These are phyloP conservation scores for Trisateles emortualis DNA, from an alignment of 2,888 invertebrate genomes.

Conservation along the genomic window DNA sequence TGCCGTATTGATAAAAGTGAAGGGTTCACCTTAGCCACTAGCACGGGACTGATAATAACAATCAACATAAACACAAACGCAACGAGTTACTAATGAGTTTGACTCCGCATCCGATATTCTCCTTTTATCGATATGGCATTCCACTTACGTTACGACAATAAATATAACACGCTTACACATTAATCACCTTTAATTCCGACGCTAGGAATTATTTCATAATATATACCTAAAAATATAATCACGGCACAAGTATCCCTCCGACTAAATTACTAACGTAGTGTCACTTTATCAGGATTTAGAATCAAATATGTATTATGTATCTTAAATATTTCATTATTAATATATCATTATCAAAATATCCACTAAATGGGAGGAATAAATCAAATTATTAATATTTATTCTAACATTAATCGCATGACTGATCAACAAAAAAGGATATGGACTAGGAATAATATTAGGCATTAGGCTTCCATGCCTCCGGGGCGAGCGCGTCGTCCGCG, in stretches of 20 bases:
- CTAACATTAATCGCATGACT: slow-evolving; percentile 87
- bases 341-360: slow-evolving; percentile 88
- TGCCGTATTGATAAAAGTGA: slow-evolving; percentile 87
- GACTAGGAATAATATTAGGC: slow-evolving; percentile 87
- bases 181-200: slow-evolving; percentile 87
- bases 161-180: slow-evolving; percentile 87
- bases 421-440: slow-evolving; percentile 87
- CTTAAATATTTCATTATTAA: slow-evolving; percentile 87
- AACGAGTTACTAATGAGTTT: slow-evolving; percentile 82
- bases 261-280: slow-evolving; percentile 87
- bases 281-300: slow-evolving; percentile 87
- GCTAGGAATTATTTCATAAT: slow-evolving; percentile 87
- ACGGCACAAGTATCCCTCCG: slow-evolving; percentile 88
- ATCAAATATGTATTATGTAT: slow-evolving; percentile 88
- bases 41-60: slow-evolving; percentile 71
- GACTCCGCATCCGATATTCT: slow-evolving; percentile 85
- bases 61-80: slow-evolving; percentile 77
- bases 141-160: slow-evolving; percentile 86
- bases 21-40: slow-evolving; percentile 67
- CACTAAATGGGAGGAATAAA: slow-evolving; percentile 88
- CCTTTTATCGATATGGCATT: slow-evolving; percentile 87
- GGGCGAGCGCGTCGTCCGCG: slow-evolving; percentile 54
- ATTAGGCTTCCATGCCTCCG: slow-evolving; percentile 80
- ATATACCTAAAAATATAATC: slow-evolving; percentile 88
- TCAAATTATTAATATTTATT: slow-evolving; percentile 86